A percentile compares a stretch with the other conserved stretches of the same genome.
These are phyloP conservation scores for Tachysurus fulvidraco DNA, from an alignment of 2,113 vertebrate genomes.

Conservation along the genomic window DNA sequence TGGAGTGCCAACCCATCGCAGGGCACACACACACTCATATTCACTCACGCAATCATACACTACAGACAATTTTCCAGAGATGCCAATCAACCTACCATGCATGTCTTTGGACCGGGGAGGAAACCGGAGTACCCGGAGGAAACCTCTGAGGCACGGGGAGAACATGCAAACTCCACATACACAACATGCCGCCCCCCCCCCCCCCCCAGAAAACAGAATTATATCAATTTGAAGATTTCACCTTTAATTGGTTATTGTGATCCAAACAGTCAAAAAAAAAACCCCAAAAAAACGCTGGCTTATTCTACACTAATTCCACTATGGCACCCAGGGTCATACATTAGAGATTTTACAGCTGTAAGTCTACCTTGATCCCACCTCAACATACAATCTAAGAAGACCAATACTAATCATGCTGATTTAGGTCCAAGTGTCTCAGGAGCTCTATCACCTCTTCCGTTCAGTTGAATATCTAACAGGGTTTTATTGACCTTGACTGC, in stretches of 20 bases:
- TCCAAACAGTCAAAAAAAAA: neutral
- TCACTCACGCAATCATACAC: no score
- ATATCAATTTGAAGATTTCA: neutral
- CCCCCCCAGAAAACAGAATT: neutral
- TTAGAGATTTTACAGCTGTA: neutral
- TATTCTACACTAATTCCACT: neutral
- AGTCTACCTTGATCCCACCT: neutral
- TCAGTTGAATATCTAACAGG: slow-evolving; percentile 51
- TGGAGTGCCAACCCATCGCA: no score
- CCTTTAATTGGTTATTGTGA: neutral
- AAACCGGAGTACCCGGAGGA: no score
- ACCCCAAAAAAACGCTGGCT: neutral
- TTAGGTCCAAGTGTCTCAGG: neutral
- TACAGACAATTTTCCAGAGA: no score
- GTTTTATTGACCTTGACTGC: slow-evolving; percentile 52
- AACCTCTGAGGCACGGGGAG: no score
- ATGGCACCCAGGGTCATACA: neutral
- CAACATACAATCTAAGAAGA: neutral
- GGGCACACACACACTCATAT: no score
- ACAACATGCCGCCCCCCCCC: no score
- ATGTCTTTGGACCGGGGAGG: no score
- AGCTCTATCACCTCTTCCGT: slow-evolving; percentile 38
- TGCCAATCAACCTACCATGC: no score
- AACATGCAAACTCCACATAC: no score
- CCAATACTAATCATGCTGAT: slow-evolving; percentile 27